Evolutionary conservation across 2,113 vertebrate species (phyloP).

Genomic region (Oreamnos americanus): DNA sequence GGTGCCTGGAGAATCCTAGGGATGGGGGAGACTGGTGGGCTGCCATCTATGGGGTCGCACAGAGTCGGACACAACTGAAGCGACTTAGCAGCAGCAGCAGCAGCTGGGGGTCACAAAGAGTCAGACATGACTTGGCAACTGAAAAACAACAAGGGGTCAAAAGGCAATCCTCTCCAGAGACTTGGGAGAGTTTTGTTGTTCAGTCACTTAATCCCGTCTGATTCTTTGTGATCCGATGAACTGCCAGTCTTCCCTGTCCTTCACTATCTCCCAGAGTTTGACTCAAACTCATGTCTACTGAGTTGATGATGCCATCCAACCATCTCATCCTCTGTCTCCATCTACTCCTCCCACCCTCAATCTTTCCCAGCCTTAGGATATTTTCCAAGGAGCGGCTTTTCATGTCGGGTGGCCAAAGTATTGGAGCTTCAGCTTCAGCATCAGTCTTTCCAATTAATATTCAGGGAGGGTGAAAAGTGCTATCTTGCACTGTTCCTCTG

Average conservation of each 20-base stretch:
- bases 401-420: background rate
- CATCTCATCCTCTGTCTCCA: background rate
- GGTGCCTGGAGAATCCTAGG: background rate
- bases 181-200: background rate
- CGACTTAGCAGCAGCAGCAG: no score
- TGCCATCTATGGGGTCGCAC: no score
- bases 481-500: background rate
- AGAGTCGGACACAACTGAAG: no score
- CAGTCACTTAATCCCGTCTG: background rate
- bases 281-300: background rate
- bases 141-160: background rate
- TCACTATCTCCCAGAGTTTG: background rate
- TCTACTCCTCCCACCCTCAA: background rate
- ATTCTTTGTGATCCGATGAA: background rate
- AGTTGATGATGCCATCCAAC: background rate
- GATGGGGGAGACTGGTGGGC: no score
- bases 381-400: background rate
- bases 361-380: background rate
- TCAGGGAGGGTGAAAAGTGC: background rate
- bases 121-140: background rate
- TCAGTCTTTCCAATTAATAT: background rate
- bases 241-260: background rate
- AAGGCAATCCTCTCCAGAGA: background rate
- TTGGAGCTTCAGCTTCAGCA: background rate
- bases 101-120: background rate